phyloP scores from a whole-genome alignment of 30 jellyfish, hydroid and myxozoan species.

The Aurelia coerulea region DNA sequence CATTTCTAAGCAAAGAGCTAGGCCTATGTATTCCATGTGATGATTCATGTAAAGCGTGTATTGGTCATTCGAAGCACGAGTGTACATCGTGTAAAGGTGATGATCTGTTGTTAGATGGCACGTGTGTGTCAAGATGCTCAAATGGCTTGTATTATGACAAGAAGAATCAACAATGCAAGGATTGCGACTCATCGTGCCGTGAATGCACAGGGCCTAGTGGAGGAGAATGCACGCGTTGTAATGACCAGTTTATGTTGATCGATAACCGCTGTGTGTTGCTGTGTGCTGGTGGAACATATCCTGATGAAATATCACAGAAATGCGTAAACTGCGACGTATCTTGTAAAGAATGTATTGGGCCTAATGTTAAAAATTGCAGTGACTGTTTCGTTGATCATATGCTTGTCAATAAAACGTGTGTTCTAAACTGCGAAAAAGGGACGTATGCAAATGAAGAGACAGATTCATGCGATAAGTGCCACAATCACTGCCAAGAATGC shows the following conservation, averaged over 20 bases:
- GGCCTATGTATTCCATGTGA: slow-evolving; percentile 77
- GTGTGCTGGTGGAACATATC: slow-evolving; percentile 43
- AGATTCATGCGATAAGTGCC: slow-evolving; percentile 43
- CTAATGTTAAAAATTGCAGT: slow-evolving; percentile 40
- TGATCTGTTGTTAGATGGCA: slow-evolving; percentile 36
- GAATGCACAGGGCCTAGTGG: slow-evolving; percentile 54
- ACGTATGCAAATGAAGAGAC: slow-evolving; percentile 12
- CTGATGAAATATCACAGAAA: neutral
- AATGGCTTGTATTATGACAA: slow-evolving; percentile 41
- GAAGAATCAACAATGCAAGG: slow-evolving; percentile 8
- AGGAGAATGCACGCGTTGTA: slow-evolving; percentile 53
- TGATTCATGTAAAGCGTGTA: slow-evolving; percentile 78
- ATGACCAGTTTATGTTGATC: slow-evolving; percentile 33
- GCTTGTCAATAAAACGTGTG: slow-evolving; percentile 25
- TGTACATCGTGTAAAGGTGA: slow-evolving; percentile 79
- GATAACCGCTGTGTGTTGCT: slow-evolving; percentile 38
- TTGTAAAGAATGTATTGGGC: slow-evolving; percentile 66
- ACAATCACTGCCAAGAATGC: slow-evolving; percentile 28
- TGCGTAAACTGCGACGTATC: slow-evolving; percentile 49
- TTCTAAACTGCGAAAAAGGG: slow-evolving; percentile 39
- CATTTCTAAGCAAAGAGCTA: slow-evolving; percentile 34
- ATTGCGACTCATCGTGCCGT: slow-evolving; percentile 51
- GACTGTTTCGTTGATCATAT: slow-evolving; percentile 24
- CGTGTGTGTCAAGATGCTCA: slow-evolving; percentile 64
- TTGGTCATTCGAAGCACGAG: slow-evolving; percentile 57